Evolutionary conservation across 2,797 vertebrate species (phyloP), one percentile per base, ranked within the genome.

Genomic region (Xiphorhynchus erythropygius): DNA sequence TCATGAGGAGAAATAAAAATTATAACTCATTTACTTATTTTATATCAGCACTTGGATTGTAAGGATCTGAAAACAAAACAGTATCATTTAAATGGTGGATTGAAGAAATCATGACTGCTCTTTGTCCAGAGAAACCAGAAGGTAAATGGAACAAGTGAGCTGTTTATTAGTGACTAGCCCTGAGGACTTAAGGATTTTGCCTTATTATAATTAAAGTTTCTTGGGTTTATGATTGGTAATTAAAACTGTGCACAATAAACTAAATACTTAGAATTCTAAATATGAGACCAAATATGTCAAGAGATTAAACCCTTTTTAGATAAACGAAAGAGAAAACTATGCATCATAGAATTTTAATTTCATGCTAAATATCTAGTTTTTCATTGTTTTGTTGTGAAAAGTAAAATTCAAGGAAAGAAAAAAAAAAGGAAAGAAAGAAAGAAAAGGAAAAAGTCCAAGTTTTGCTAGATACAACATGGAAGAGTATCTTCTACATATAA

Each of bases 401-500:
- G 23, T 2, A 21, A 37, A 12, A 24, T 32, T 32, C 7, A 57
- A 16, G 32, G 37, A 21, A 27, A 10, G 18, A n/a, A 3, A 11
- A 4, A 4, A 37, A 37, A 37, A 37, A 37, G 37, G 37, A 37
- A 19, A 2, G 16, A 52, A 37, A n/a, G 6, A 18, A 49, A 21
- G 0, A 18, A 41, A 50, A 39, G 1, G 10, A 2, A 2, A n/a
- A 28, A 37, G 2, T 11, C 1, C 2, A 67, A 16, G 4, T 32
- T 82, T 69, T 8, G 0, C 4, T 33, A 44, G 4, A 30, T 19
- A 10, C 1, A 62, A 9, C 3, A 11, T 30, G 15, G 42, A 70
- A 76, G 18, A 46, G 1, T 37, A 11, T 42, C 8, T 85, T 68
- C 22, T 56, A 42, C 10, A 28, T 11, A 7, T 14, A 57, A 33